Conservation (phyloP, 2,888 invertebrate genomes). For the Thecocarcelia acutangulata region DNA sequence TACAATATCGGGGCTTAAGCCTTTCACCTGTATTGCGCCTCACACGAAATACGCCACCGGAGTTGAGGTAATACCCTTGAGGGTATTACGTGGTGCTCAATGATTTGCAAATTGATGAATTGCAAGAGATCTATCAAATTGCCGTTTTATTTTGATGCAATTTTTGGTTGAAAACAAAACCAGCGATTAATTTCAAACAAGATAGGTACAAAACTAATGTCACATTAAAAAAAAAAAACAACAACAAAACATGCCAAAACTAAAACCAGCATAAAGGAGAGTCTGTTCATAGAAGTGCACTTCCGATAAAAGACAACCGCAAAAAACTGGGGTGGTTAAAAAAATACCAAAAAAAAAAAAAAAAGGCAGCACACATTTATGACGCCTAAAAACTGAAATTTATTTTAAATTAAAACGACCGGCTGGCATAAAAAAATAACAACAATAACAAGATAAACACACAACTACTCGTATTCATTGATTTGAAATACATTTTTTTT, state of each 20-base stretch:
- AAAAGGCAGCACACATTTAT: constrained; percentile 17
- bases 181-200: constrained; percentile 1
- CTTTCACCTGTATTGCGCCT: too few species aligned
- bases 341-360: not conserved
- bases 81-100: too few species aligned
- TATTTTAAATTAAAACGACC: constrained; percentile 1
- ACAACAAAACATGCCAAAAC: constrained; percentile 16
- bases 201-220: not conserved
- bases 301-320: constrained; percentile 62
- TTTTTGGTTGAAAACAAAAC: too few species aligned
- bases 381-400: constrained; percentile 36
- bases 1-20: too few species aligned
- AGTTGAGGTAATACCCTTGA: too few species aligned
- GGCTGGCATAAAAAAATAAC: constrained; percentile 11
- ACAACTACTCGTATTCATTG: not conserved
- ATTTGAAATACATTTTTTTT: not conserved
- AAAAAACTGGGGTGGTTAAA: constrained; percentile 50
- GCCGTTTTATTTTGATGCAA: too few species aligned
- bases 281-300: constrained; percentile 53
- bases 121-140: too few species aligned
- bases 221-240: not conserved
- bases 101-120: too few species aligned
- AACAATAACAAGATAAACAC: not conserved
- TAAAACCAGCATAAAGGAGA: constrained; percentile 15
- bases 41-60: too few species aligned